A percentile compares a stretch with the other conserved stretches of the same genome.
phyloP scores from a whole-genome alignment of 2,888 invertebrate species.

The Andrena praecox region DNA sequence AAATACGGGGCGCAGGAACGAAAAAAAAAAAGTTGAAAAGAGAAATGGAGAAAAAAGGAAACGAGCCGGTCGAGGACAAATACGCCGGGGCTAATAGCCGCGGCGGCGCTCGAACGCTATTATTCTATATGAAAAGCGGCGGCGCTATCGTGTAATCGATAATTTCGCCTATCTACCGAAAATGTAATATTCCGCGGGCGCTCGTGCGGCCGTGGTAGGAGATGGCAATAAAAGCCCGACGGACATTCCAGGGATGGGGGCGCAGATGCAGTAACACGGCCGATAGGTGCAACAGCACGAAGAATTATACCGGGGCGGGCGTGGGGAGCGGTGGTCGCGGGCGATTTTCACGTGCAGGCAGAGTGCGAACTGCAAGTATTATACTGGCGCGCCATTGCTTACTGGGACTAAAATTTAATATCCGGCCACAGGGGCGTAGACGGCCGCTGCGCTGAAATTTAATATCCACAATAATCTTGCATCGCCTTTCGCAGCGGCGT shows the following conservation, averaged over 20 bases:
- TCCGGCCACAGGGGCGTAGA: conserved; percentile 70
- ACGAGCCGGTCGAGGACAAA: conserved; percentile 4
- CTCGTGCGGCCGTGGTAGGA: conserved; percentile 16
- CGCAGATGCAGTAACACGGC: conserved; percentile 46
- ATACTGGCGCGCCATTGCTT: conserved; percentile 71
- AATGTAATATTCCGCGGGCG: conserved; percentile 55
- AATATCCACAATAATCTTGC: conserved; percentile 77
- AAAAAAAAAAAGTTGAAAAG: not conserved
- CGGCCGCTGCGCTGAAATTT: conserved; percentile 74
- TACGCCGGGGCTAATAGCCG: conserved; percentile 20
- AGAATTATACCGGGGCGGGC: conserved; percentile 44
- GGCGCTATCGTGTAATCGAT: conserved; percentile 52
- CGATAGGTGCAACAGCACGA: conserved; percentile 50
- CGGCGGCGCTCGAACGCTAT: conserved; percentile 13
- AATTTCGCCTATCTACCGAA: conserved; percentile 54
- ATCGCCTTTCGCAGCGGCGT: conserved; percentile 51
- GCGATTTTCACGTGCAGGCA: conserved; percentile 52
- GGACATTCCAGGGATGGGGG: conserved; percentile 47
- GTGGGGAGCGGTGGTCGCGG: not conserved
- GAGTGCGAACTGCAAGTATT: conserved; percentile 65
- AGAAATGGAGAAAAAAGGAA: not conserved
- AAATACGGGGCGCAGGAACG: not conserved
- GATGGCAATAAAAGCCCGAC: conserved; percentile 55
- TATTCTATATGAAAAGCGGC: conserved; percentile 45
- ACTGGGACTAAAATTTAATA: conserved; percentile 80